Evolutionary conservation across 2,113 vertebrate species (phyloP), one percentile per base, ranked within the genome.

Genomic region (Hippopotamus amphibius): DNA sequence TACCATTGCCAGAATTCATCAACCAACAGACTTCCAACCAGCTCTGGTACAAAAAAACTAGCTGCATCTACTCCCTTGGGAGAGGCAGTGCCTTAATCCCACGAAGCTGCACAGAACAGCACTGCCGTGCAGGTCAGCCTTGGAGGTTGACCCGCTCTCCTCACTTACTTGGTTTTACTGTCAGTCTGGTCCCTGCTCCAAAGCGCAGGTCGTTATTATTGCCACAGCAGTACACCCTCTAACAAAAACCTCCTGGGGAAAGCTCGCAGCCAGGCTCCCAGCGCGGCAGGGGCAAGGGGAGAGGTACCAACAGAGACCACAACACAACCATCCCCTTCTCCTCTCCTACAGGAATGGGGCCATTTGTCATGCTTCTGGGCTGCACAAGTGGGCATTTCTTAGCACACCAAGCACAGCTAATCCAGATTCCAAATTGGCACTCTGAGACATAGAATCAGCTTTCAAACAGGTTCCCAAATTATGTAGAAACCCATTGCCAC

Each of bases 111-210:
- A 30, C 8, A 1, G 59, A 48, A 82, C 7, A 85, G 15, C 30
- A 24, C 11, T 55, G 11, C 21, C 12, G 7, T 82, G 72, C 65
- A 33, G 82, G 17, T 10, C 41, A 57, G 72, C 68, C 57, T 93
- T 33, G n/a, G 43, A 82, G 41, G 65, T 26, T 15, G 33, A 6
- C 28, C 83, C 9, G 1, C 7, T 53, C 30, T 37, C 50, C 4
- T 41, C 50, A 98, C 98, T 99, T 98, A 98, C 98, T 97, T 96
- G 97, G 69, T 88, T 95, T 96, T 59, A 99, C 43, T 0, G 15
- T 97, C 82, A 99, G 96, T 69, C 83, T 98, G 0, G 97, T 98
- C 65, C 98, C 98, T 95, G 76, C 57, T 83, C 96, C 98, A 97
- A 99, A 98, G 65, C 26, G 86, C 2, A 87, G 0, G 37, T 63